A percentile compares a stretch with the other conserved stretches of the same genome.
phyloP scores from a whole-genome alignment of 2,888 invertebrate species.

The Tupiocoris notatus region DNA sequence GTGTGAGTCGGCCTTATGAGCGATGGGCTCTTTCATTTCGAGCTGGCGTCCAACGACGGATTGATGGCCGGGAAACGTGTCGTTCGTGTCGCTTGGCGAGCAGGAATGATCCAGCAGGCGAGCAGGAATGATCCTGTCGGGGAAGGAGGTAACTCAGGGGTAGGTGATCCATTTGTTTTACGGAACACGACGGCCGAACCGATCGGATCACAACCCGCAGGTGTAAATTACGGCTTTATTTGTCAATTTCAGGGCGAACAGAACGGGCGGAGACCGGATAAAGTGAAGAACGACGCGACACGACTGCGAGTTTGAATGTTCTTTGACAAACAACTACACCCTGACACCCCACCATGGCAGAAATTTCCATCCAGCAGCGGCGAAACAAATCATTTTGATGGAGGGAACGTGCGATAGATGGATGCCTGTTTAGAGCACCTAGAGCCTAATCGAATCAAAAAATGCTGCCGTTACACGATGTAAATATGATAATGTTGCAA shows the following conservation, averaged over 20 bases:
- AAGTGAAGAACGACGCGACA: conserved; percentile 6
- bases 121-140: neutral
- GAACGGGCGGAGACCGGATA: neutral
- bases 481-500: too few relatives aligned
- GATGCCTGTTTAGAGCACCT: neutral
- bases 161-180: conserved; percentile 23
- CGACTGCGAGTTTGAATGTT: neutral
- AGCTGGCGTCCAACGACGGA: conserved; percentile 12
- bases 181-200: conserved; percentile 4
- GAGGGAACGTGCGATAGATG: neutral
- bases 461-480: too few relatives aligned
- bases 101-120: neutral
- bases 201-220: conserved; percentile 20
- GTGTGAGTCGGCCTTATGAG: neutral
- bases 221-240: conserved; percentile 38
- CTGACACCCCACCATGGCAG: neutral
- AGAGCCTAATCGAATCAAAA: too few relatives aligned
- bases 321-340: neutral
- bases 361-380: neutral
- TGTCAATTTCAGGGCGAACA: conserved; percentile 31
- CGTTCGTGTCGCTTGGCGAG: conserved; percentile 19
- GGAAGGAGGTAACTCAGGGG: too few relatives aligned
- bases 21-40: conserved; percentile 9
- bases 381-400: neutral
- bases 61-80: conserved; percentile 38